phyloP scores from a whole-genome alignment of 1,140 invertebrate species.

The Ceratina australensis region DNA sequence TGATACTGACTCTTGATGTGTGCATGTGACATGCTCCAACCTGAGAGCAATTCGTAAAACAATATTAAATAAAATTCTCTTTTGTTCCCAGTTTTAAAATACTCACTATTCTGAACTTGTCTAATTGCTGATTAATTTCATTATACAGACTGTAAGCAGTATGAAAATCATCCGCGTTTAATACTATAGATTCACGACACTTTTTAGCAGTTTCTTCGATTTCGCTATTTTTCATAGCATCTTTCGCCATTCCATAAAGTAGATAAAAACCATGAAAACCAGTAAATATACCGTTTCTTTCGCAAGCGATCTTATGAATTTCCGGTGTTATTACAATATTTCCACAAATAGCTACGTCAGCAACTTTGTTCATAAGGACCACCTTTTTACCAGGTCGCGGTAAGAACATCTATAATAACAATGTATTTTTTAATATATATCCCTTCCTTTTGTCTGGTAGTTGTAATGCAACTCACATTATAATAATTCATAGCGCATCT shows the following conservation, averaged over 20 bases:
- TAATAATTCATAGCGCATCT: conserved; percentile 75
- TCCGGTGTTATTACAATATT: conserved; percentile 80
- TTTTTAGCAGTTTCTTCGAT: conserved; percentile 64
- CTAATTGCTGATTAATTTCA: conserved; percentile 59
- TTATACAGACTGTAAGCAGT: conserved; percentile 67
- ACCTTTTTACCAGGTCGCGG: conserved; percentile 72
- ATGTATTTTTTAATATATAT: conserved; percentile 32
- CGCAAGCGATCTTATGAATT: conserved; percentile 75
- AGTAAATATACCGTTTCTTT: conserved; percentile 70
- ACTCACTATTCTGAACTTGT: conserved; percentile 10
- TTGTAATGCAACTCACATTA: conserved; percentile 74
- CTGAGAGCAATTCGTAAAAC: conserved; percentile 26
- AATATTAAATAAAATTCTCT: conserved; percentile 6
- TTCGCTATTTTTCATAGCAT: conserved; percentile 51
- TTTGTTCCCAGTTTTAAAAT: neutral
- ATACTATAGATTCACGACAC: conserved; percentile 62
- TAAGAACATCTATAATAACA: conserved; percentile 74
- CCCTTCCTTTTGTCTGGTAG: conserved; percentile 29
- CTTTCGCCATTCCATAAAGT: conserved; percentile 26
- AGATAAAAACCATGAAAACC: neutral
- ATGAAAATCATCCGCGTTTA: conserved; percentile 64
- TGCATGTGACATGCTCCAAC: conserved; percentile 70
- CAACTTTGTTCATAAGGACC: conserved; percentile 74
- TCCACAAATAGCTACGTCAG: conserved; percentile 83
- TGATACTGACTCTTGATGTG: conserved; percentile 76